Base-by-base conservation (phyloP, 2,888 invertebrate species). In the Drosophila mettleri region DNA sequence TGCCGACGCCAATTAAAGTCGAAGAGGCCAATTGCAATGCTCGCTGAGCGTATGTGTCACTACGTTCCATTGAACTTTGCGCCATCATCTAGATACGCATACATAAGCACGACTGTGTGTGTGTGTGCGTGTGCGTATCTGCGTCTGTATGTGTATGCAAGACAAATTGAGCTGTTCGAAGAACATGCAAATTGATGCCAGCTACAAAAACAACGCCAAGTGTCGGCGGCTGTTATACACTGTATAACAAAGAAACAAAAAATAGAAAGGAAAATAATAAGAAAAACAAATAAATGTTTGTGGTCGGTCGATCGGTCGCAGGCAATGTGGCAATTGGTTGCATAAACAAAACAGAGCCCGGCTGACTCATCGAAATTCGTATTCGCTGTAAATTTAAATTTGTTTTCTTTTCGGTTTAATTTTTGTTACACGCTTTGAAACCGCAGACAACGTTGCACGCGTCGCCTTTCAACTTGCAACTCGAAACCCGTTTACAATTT, bases 1-100 rank as follows among this genome's bases (percentile, higher is more conserved):
- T 46, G 58, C 54, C 54, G 46, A 54, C 33, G 49, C 53, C 86
- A 88, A 88, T 80, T 86, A 69, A 67, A 59, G 45, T 20, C 24
- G 46, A 8, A 31, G 57, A 54, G 33, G 55, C 62, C 74, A 74
- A 78, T 74, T 74, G 74, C 51, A 65, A 48, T 18, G 60, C n/a
- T n/a, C n/a, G 39, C 71, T 38, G 48, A 61, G 24, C 75, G 84
- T 86, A 74, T 86, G 88, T 80, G 83, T 86, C 88, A 86, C 55
- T 74, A 16, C 49, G 87, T 81, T 86, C 49, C 83, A 88, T 88
- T 83, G 83, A 83, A 83, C 83, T 88, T 72, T 76, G 70, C 69
- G 74, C 61, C 55, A 54, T 33, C 54, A 72, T 38, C 52, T 33
- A 39, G 45, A 29, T 41, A 16, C 14, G 38, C 39, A 61, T 41